Conservation (phyloP, 2,888 invertebrate species). For the Mythimna impura region DNA sequence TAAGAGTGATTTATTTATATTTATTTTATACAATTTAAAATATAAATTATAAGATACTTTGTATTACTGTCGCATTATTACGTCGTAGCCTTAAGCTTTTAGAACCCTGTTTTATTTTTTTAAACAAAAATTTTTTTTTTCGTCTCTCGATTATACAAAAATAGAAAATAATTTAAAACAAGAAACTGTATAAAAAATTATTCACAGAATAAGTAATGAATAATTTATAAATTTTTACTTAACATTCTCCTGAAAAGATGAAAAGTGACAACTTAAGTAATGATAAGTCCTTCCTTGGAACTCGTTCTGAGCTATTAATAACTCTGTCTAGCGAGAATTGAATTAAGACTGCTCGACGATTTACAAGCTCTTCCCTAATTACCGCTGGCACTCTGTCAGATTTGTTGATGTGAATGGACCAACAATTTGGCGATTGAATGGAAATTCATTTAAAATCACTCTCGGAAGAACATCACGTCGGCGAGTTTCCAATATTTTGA, state of each 20-base stretch:
- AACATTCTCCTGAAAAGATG: not conserved
- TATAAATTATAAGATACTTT: too few species aligned
- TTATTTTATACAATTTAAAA: too few species aligned
- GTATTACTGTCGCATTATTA: not conserved
- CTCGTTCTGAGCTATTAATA: slow-evolving; percentile 29
- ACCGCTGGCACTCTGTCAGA: slow-evolving; percentile 14
- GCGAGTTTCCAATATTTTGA: not conserved
- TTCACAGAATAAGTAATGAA: not conserved
- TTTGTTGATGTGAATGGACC: slow-evolving; percentile 26
- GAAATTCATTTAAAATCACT: not conserved
- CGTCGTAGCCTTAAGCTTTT: not conserved
- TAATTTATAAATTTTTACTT: slow-evolving; percentile 6
- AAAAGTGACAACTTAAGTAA: slow-evolving; percentile 25
- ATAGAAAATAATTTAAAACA: not conserved
- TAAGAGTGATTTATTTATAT: too few species aligned
- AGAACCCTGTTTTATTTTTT: not conserved
- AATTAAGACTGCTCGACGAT: slow-evolving; percentile 24
- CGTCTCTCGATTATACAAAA: too few species aligned
- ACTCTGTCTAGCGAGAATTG: slow-evolving; percentile 34
- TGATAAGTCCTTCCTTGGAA: not conserved
- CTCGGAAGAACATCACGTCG: not conserved
- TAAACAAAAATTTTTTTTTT: not conserved
- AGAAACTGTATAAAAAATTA: not conserved
- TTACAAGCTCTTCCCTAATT: slow-evolving; percentile 40
- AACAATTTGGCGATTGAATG: slow-evolving; percentile 14